Conservation (phyloP, 2,888 invertebrate genomes). For the Synergus laeviventris region DNA sequence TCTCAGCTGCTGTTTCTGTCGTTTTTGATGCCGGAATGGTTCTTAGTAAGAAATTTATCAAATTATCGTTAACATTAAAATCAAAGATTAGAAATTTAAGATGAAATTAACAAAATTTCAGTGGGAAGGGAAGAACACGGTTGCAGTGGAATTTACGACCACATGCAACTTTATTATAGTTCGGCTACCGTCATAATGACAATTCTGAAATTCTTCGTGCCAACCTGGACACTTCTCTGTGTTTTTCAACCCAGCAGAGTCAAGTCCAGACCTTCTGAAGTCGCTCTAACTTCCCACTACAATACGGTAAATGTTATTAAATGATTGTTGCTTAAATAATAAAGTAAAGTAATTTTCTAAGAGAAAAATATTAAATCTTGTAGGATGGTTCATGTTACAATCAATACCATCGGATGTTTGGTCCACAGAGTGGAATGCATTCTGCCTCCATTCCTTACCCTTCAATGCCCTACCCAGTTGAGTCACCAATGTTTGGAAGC, state of each 20-base stretch:
- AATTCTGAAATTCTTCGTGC: slow-evolving; percentile 65
- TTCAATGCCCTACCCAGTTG: slow-evolving; percentile 61
- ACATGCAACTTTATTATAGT: slow-evolving; percentile 72
- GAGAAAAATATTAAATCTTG: slow-evolving; percentile 40
- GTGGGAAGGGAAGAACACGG: slow-evolving; percentile 72
- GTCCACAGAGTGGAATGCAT: slow-evolving; percentile 59
- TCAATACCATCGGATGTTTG: slow-evolving; percentile 67
- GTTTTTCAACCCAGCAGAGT: slow-evolving; percentile 67
- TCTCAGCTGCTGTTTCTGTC: slow-evolving; percentile 74
- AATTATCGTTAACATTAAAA: not conserved
- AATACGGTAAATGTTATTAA: slow-evolving; percentile 58
- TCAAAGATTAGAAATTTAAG: not conserved
- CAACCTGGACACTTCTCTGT: slow-evolving; percentile 67
- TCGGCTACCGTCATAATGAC: slow-evolving; percentile 59
- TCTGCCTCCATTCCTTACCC: slow-evolving; percentile 61
- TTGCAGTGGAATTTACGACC: slow-evolving; percentile 73
- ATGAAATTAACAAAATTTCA: slow-evolving; percentile 47
- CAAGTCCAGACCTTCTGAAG: slow-evolving; percentile 67
- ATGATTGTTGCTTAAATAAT: not conserved
- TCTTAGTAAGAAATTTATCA: slow-evolving; percentile 59
- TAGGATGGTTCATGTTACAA: slow-evolving; percentile 66
- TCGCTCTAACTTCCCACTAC: slow-evolving; percentile 68
- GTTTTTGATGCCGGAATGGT: slow-evolving; percentile 69
- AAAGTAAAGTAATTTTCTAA: slow-evolving; percentile 17
- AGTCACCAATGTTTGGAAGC: slow-evolving; percentile 65